Evolutionary conservation across 2,113 vertebrate genomes (phyloP), one percentile per base, ranked within the genome.

Genomic region (Haemorhous mexicanus): DNA sequence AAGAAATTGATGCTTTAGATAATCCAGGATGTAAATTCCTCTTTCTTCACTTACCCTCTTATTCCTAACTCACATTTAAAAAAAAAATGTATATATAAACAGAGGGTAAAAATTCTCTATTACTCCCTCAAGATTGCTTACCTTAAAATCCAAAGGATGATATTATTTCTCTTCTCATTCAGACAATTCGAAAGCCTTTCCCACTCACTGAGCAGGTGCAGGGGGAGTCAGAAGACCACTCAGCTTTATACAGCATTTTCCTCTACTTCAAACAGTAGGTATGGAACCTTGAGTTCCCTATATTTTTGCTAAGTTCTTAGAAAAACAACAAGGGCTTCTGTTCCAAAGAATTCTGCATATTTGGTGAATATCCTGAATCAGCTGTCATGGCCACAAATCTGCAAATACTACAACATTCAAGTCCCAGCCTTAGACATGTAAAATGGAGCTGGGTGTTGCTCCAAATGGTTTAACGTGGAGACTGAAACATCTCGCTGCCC

Each of bases 401-500:
- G 12, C 24, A 84, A 74, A 58, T 28, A 58, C 16, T 26, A 22
- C 44, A 74, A 66, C 81, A 73, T 37, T 23, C 11, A 16, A 84
- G 10, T 58, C 14, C 4, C n/a, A 66, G 12, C 41, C 50, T 61
- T 66, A 30, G 23, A 66, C 21, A 33, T 7, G 1, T 55, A 44
- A 77, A 68, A 73, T 35, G 21, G 35, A 87, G 23, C 9, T 52
- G 27, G 16, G 9, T 75, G 6, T 16, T 75, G 18, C 37, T 75
- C 67, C 39, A 56, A 50, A 28, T 10, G 47, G 12, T 62, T 87
- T 66, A 14, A 16, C 50, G 62, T 24, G 16, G 32, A 81, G 28
- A 87, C 12, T n/a, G 43, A 70, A 78, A 50, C 5, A 21, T 41
- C 28, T 52, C 0, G 0, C n/a, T 73, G 18, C 27, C 49, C 22